These are phyloP conservation scores for Rhincodon typus DNA, from an alignment of 2,797 vertebrate species.

Conservation along the genomic window DNA sequence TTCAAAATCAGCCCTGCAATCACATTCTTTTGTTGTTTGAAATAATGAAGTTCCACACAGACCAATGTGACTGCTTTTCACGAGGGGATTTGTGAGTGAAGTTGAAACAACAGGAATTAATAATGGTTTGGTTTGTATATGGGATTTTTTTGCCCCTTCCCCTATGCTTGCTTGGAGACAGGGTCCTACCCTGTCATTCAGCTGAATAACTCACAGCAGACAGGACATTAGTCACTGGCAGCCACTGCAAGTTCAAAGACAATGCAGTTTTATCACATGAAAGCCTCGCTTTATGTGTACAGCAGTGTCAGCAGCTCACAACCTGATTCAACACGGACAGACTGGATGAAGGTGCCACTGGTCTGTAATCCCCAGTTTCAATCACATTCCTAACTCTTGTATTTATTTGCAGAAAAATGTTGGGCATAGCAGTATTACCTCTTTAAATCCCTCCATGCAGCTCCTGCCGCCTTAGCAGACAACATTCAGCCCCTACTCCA, in stretches of 20 bases:
- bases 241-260: background rate
- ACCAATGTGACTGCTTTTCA: background rate
- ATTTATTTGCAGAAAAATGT: background rate
- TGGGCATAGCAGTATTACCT: background rate
- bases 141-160: too few relatives aligned
- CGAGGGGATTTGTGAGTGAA: background rate
- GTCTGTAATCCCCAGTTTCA: constrained; percentile 29
- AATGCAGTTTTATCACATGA: constrained; percentile 12
- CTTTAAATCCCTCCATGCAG: constrained; percentile 16
- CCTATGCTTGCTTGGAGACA: background rate
- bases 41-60: background rate
- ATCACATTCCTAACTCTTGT: background rate
- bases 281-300: constrained; percentile 2
- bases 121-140: background rate
- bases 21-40: background rate
- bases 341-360: background rate
- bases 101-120: background rate
- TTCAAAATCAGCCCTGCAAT: background rate
- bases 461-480: background rate
- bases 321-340: background rate
- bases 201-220: background rate
- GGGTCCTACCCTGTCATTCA: background rate
- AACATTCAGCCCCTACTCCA: background rate
- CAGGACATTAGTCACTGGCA: constrained; percentile 10
- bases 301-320: background rate